Evolutionary conservation across 2,888 invertebrate genomes (phyloP).

Genomic region (Bembecia ichneumoniformis): DNA sequence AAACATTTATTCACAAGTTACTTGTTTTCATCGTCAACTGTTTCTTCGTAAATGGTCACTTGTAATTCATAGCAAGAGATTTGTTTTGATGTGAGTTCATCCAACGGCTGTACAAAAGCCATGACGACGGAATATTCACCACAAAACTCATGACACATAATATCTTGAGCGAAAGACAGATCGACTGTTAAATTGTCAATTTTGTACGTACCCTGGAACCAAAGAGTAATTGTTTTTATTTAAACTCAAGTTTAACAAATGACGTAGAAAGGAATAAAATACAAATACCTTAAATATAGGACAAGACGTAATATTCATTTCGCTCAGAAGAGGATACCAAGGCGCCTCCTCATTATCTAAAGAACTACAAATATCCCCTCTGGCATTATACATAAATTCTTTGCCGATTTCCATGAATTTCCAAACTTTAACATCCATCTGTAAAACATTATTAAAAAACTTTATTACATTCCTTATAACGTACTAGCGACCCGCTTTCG

Average conservation of each 20-base stretch:
- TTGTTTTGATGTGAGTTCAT: constrained; percentile 6
- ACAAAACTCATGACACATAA: constrained; percentile 31
- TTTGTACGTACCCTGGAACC: constrained; percentile 27
- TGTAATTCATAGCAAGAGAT: constrained; percentile 25
- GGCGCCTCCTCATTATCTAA: constrained; percentile 34
- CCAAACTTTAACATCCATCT: constrained; percentile 36
- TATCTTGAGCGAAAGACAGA: constrained; percentile 23
- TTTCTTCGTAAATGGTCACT: constrained; percentile 12
- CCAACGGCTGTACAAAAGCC: not conserved
- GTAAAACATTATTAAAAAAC: constrained; percentile 8
- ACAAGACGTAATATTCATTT: constrained; percentile 32
- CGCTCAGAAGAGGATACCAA: constrained; percentile 30
- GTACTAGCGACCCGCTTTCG: too few species aligned
- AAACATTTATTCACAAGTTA: not conserved
- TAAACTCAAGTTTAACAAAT: too few species aligned
- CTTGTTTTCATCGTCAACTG: constrained; percentile 8
- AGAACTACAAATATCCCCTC: constrained; percentile 30
- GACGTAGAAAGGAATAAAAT: too few species aligned
- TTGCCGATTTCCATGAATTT: constrained; percentile 30
- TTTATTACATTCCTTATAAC: too few species aligned
- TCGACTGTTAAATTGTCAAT: constrained; percentile 24
- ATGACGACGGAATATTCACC: constrained; percentile 26
- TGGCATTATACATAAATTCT: constrained; percentile 30
- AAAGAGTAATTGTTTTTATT: not conserved
- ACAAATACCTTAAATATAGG: constrained; percentile 35